phyloP scores from a whole-genome alignment of 2,113 vertebrate genomes.

The Origma solitaria region DNA sequence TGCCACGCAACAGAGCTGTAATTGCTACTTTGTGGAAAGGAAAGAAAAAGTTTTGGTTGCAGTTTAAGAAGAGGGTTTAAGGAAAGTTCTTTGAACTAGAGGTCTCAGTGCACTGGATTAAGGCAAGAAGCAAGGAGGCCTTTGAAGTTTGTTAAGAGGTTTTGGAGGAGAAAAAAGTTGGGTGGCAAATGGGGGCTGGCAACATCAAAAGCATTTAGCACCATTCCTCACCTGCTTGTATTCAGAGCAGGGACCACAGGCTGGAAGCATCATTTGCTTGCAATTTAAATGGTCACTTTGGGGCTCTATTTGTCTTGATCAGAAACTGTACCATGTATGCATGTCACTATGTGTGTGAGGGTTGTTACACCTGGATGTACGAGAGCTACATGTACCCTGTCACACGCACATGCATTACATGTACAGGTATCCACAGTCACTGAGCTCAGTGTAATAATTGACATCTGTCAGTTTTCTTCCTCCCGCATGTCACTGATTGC shows the following conservation, averaged over 20 bases:
- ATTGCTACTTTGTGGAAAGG: slow-evolving; percentile 94
- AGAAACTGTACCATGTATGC: not conserved
- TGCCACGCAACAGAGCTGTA: slow-evolving; percentile 87
- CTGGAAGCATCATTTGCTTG: slow-evolving; percentile 29
- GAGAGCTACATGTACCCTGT: not conserved
- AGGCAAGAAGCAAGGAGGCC: slow-evolving; percentile 88
- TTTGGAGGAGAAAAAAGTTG: slow-evolving; percentile 89
- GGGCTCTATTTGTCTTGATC: not conserved
- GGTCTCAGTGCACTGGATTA: slow-evolving; percentile 95
- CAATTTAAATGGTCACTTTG: slow-evolving; percentile 9
- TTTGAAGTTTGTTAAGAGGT: slow-evolving; percentile 97
- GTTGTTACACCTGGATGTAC: not conserved
- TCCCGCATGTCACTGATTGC: not conserved
- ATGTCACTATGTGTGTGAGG: not conserved
- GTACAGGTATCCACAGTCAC: not conserved
- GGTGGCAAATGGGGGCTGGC: slow-evolving; percentile 88
- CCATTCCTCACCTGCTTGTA: slow-evolving; percentile 87
- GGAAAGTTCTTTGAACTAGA: slow-evolving; percentile 95
- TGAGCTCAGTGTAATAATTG: not conserved
- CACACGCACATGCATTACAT: not conserved
- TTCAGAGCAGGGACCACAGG: slow-evolving; percentile 69
- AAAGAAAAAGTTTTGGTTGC: slow-evolving; percentile 93
- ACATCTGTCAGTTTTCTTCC: not conserved
- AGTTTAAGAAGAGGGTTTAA: slow-evolving; percentile 88
- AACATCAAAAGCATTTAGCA: slow-evolving; percentile 89